Base-by-base conservation (phyloP, 2,888 invertebrate species). In the Eilema sororculum region DNA sequence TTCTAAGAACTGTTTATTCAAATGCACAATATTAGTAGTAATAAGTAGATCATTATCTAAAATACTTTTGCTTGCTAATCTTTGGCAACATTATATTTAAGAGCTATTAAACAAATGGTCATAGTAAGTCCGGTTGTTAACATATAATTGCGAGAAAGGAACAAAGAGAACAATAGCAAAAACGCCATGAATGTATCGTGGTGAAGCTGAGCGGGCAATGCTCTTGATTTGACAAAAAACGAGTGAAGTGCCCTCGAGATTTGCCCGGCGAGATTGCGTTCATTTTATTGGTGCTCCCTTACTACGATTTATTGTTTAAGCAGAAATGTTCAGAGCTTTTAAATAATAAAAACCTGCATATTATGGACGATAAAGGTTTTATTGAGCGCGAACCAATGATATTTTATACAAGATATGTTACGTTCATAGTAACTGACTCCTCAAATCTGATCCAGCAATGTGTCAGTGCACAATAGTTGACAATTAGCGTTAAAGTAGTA, bases 201-300 rank as follows among this genome's bases (percentile, higher is more conserved):
- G 74, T 74, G 74, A 74, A 78, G 70, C 67, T 67, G 63, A 75
- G 74, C 72, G 78, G 78, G 76, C 80, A 83, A 78, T 78, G 84
- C 84, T 83, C 86, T 87, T 86, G 86, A 88, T 88, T 90, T 87
- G 87, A 87, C 88, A 89, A 89, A 58, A 88, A 90, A 87, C 86
- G 87, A 86, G 86, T 81, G 79, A 80, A 89, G 88, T 72, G 79
- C 85, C 79, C 88, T 89, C 81, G 84, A 88, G 87, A 84, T 85
- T 84, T 75, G 79, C 82, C 84, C 82, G 79, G 75, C 82, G 84
- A 87, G 86, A 89, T 89, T 89, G 86, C 82, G 81, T 84, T 84
- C 84, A 77, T 82, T 85, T 87, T 84, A 87, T 86, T 84, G 85
- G 81, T 76, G 76, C 66, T 73, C 74, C 83, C 83, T 77, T 86